Evolutionary conservation across 2,797 vertebrate genomes (phyloP), one percentile per base, ranked within the genome.

Genomic region (Enteromius treurensis): DNA sequence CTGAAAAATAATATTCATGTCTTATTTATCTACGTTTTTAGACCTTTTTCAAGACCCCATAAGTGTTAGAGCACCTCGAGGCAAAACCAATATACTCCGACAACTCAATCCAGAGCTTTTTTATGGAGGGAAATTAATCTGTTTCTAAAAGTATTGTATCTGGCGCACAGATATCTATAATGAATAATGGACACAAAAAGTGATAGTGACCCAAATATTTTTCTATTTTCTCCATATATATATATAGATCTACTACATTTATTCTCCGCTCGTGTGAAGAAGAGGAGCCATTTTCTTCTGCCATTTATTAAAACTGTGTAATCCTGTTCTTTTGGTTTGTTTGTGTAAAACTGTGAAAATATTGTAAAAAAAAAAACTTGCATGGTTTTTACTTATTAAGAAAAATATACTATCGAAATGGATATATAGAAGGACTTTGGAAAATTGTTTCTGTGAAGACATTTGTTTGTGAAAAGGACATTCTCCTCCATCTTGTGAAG

Each of bases 1-100:
- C 74, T 58, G 51, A 60, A 40, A 58, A 76, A 40, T 55, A 3
- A 37, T n/a, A 74, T 74, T 53, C 1, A 55, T 37, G 3, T 23
- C 34, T 78, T 37, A 53, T 53, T 53, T 68, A 37, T 81, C 40
- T 4, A 2, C 3, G 49, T 53, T 65, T 74, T 65, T 26, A 81
- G 45, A 32, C 70, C 80, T 21, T 15, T 14, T 51, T 64, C 45
- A 51, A 81, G 58, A 40, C 7, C 40, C 13, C 17, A 1, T 4
- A 26, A 51, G 14, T 65, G 13, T 34, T 37, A 74, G 21, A 74
- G 14, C 14, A 81, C 55, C 64, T 74, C 29, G 14, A 70, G 68
- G 19, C 17, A 29, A 15, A 23, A 26, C n/a, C 42, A 23, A 55
- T 62, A 23, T 5, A 40, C n/a, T 79, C 64, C 21, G 51, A 8